Base-by-base conservation (phyloP, 1,140 invertebrate species). In the Psilanteris sp. region DNA sequence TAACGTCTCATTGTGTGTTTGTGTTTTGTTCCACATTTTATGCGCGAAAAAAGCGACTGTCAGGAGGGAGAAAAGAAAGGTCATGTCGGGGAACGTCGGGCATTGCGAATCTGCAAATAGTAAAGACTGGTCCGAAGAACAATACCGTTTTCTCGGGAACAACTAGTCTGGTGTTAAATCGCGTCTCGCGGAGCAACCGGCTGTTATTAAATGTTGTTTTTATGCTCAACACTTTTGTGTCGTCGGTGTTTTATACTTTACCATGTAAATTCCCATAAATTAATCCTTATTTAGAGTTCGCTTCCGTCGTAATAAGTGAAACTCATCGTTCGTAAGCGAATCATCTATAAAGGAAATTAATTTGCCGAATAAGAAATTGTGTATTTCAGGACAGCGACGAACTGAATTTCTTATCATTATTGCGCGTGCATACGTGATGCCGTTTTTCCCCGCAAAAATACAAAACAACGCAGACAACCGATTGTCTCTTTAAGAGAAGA, bases 71-170 rank as follows among this genome's bases (percentile, higher is more conserved):
- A 46, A 72, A 55, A 62, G 55, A 55, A 62, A 62, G 57, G 68
- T 71, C 39, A 61, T 37, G 29, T 0, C 32, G 11, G 31, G 37
- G 32, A 70, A 70, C 36, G 34, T 34, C 16, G 26, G 46, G 67
- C 50, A 72, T 72, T 72, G 68, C 68, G 48, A 72, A 62, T 72
- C 57, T 55, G 57, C 57, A 55, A 72, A 62, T 62, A 62, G 57
- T 24, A 31, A 26, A 39, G 24, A 43, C 67, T 71, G 43, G 54
- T 52, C 54, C 39, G 5, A 48, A 71, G 55, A 71, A 72, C 68
- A 72, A 62, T 72, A 34, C 3, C 48, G 10, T 52, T 48, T 62
- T 64, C 68, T 64, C 48, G 10, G 67, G 39, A 50, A 32, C 27
- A 72, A 64, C 57, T 64, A 64, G 48, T 55, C 41, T 44, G 39